These are phyloP conservation scores for Scaptomyza montana DNA, from an alignment of 1,140 invertebrate species.

Conservation along the genomic window DNA sequence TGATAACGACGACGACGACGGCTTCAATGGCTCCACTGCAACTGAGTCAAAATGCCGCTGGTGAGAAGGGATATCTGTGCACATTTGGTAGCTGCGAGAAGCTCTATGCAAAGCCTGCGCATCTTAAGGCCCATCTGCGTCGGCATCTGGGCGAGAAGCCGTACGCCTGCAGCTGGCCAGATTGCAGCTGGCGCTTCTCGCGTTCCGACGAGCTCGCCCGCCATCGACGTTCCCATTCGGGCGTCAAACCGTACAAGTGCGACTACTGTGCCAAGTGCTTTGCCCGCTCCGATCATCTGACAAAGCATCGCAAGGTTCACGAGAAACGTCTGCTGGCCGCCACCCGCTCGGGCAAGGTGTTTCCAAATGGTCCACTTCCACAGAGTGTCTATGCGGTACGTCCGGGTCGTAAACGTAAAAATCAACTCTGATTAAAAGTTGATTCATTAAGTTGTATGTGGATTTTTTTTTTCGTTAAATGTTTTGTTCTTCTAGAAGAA, in stretches of 20 bases:
- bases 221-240: slow-evolving; percentile 87
- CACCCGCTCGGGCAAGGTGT: slow-evolving; percentile 61
- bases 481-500: too few relatives aligned
- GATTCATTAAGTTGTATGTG: not conserved
- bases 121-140: slow-evolving; percentile 96
- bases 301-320: slow-evolving; percentile 95
- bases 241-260: slow-evolving; percentile 94
- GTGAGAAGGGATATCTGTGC: slow-evolving; percentile 85
- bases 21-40: not conserved
- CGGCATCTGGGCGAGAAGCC: slow-evolving; percentile 98
- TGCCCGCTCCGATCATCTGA: slow-evolving; percentile 94
- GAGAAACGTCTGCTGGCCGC: slow-evolving; percentile 85
- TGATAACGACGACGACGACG: not conserved
- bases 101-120: slow-evolving; percentile 96
- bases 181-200: slow-evolving; percentile 97
- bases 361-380: slow-evolving; percentile 52
- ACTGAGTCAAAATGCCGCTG: slow-evolving; percentile 54
- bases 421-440: slow-evolving; percentile 57
- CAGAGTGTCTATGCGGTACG: slow-evolving; percentile 66
- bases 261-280: slow-evolving; percentile 93
- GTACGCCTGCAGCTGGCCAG: slow-evolving; percentile 94
- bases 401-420: slow-evolving; percentile 80
- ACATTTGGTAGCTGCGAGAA: slow-evolving; percentile 87
- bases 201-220: slow-evolving; percentile 94
- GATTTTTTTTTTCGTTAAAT: not conserved